Evolutionary conservation across 2,888 invertebrate genomes (phyloP).

Genomic region (Anorthoa munda): DNA sequence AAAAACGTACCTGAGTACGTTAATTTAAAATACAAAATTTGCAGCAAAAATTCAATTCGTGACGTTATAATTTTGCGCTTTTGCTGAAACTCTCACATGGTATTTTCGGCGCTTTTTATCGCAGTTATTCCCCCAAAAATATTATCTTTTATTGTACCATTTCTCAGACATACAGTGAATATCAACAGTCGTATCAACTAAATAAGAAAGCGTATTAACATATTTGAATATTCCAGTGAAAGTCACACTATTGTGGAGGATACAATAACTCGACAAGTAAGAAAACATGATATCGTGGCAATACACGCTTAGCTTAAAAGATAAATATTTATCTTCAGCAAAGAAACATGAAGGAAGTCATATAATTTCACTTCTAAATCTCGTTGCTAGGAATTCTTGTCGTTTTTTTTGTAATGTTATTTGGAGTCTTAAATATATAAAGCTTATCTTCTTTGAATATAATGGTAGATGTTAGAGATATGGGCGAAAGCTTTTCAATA

Average conservation of each 20-base stretch:
- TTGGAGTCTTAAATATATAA: conserved; percentile 23
- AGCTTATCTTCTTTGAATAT: conserved; percentile 28
- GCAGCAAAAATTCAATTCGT: not conserved
- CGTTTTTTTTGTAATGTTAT: conserved; percentile 32
- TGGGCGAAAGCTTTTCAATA: conserved; percentile 2
- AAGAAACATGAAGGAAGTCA: conserved; percentile 39
- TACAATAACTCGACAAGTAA: conserved; percentile 53
- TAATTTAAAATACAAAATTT: not conserved
- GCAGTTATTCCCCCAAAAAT: conserved; percentile 53
- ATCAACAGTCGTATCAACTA: conserved; percentile 60
- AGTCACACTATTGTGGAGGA: conserved; percentile 51
- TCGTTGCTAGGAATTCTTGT: conserved; percentile 23
- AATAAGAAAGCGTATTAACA: conserved; percentile 64
- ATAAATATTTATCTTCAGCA: conserved; percentile 61
- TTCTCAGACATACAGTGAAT: conserved; percentile 55
- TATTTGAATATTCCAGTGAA: conserved; percentile 61
- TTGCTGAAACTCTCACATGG: conserved; percentile 8
- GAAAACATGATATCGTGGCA: conserved; percentile 45
- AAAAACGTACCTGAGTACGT: conserved; percentile 3
- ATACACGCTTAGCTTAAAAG: conserved; percentile 53
- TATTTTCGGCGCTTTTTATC: conserved; percentile 21
- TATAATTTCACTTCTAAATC: conserved; percentile 45
- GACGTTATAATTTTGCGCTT: not conserved
- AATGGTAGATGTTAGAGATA: conserved; percentile 13
- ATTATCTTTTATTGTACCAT: conserved; percentile 60